Conservation (phyloP, 2,888 invertebrate species). For the Fissipunctia ypsillon region DNA sequence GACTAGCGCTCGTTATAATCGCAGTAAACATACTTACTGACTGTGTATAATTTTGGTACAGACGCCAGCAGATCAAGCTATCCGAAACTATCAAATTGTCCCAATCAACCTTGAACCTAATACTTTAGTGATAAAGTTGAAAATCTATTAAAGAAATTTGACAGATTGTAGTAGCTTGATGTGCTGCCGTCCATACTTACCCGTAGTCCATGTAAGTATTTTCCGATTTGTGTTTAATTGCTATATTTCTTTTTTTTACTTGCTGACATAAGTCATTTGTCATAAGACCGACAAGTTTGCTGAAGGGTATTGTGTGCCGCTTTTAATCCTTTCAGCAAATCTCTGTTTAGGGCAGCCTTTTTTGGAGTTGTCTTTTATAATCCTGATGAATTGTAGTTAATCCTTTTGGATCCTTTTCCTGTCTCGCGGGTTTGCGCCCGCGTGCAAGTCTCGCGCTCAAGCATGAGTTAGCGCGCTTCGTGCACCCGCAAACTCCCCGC, state of each 20-base stretch:
- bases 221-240: slow-evolving; percentile 2
- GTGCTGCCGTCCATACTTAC: too few species aligned
- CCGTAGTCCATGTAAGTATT: slow-evolving; percentile 1
- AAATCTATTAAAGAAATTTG: too few species aligned
- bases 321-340: slow-evolving; percentile 15
- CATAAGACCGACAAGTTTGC: neutral
- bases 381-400: slow-evolving; percentile 3
- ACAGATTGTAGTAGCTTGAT: too few species aligned
- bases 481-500: neutral
- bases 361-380: neutral
- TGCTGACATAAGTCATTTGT: neutral
- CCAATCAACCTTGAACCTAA: too few species aligned
- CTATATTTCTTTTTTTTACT: slow-evolving; percentile 10
- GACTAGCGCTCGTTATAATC: slow-evolving; percentile 18
- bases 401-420: neutral
- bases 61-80: too few species aligned
- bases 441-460: neutral
- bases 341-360: neutral
- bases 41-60: slow-evolving; percentile 5
- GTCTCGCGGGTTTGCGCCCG: neutral
- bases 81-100: too few species aligned
- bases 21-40: slow-evolving; percentile 40
- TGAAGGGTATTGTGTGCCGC: neutral
- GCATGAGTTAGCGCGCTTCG: neutral
- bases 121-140: too few species aligned